These are phyloP conservation scores for Delphinus delphis DNA, from an alignment of 2,113 vertebrate genomes.

Conservation along the genomic window DNA sequence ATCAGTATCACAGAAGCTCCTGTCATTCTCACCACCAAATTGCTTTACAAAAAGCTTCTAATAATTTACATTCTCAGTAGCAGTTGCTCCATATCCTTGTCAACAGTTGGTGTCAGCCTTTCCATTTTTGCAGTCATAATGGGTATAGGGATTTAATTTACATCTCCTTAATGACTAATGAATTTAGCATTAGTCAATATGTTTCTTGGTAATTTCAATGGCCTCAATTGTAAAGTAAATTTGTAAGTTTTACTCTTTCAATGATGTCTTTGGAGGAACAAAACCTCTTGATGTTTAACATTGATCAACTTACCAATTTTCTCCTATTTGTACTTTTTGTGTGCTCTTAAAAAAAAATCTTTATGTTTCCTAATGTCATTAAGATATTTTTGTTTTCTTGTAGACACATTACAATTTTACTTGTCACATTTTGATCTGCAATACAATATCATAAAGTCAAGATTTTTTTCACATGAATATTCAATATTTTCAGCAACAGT, in stretches of 20 bases:
- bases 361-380: not conserved
- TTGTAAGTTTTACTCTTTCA: not conserved
- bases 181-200: not conserved
- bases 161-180: not conserved
- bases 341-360: not conserved
- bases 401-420: not conserved
- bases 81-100: not conserved
- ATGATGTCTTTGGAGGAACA: not conserved
- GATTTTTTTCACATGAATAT: not conserved
- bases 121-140: not conserved
- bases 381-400: not conserved
- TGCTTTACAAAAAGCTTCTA: not conserved
- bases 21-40: not conserved
- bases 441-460: not conserved
- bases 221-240: not conserved
- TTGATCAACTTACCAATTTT: not conserved
- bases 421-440: not conserved
- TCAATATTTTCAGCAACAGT: conserved; percentile 20
- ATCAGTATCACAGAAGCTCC: not conserved
- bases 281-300: not conserved
- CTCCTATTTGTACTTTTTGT: not conserved
- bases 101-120: not conserved
- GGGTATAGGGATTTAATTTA: not conserved
- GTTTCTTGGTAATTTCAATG: not conserved
- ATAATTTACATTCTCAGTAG: not conserved